phyloP scores from a whole-genome alignment of 2,113 vertebrate species.

The Callithrix jacchus region DNA sequence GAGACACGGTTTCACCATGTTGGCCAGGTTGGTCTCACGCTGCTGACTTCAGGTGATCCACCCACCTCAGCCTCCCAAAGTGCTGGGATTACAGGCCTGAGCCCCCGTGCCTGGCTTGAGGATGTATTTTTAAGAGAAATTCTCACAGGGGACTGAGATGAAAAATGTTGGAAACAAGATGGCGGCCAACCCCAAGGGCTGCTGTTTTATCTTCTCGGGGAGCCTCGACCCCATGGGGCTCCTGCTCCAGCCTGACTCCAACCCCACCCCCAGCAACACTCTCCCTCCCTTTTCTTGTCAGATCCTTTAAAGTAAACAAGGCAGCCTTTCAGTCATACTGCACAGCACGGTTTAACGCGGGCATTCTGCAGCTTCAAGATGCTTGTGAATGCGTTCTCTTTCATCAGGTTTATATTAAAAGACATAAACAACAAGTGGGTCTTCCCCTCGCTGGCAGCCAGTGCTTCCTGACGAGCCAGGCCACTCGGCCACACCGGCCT shows the following conservation, averaged over 20 bases:
- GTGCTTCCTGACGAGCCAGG: background rate
- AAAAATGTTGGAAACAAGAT: background rate
- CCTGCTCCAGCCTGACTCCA: background rate
- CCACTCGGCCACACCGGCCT: fast-evolving
- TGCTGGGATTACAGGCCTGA: too few relatives aligned
- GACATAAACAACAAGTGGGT: fast-evolving
- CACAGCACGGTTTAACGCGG: fast-evolving
- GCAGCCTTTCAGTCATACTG: fast-evolving
- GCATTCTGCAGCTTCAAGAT: background rate
- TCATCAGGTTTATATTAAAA: background rate
- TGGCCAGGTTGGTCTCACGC: too few relatives aligned
- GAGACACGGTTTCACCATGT: too few relatives aligned
- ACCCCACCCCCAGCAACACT: background rate
- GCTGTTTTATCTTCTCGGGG: fast-evolving
- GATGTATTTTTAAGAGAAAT: background rate
- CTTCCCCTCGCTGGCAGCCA: background rate
- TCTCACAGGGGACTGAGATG: background rate
- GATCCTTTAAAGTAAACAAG: background rate
- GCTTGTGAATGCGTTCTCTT: background rate
- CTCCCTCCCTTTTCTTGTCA: background rate
- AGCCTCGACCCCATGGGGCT: background rate
- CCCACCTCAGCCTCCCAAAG: too few relatives aligned
- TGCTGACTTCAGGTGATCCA: too few relatives aligned
- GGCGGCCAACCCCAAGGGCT: background rate
- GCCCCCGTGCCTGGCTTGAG: too few relatives aligned